Base-by-base conservation (phyloP, 2,888 invertebrate genomes). In the Andrena minutula region DNA sequence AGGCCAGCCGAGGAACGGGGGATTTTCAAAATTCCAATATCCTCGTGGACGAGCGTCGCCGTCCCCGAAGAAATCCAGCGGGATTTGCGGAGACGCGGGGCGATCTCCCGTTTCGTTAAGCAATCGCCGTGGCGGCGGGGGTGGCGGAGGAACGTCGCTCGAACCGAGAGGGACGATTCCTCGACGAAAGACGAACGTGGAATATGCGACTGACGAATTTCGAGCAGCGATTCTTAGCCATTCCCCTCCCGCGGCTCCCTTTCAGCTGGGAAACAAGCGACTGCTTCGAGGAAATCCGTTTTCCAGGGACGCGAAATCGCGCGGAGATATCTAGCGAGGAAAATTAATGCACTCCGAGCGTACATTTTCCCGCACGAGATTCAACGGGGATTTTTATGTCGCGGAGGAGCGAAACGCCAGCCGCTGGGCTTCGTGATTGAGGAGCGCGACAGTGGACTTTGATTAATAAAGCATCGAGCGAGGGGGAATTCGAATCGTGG, bases 11-110 rank as follows among this genome's bases (percentile, higher is more conserved):
- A 60, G 65, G 51, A 73, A 66, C 72, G 63, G 71, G 63, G 85
- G 86, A 88, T 89, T 91, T 88, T 88, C 82, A 87, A 91, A 90
- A 91, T 90, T 91, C 90, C 90, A 88, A 90, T 90, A 90, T 90
- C 87, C 78, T 66, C 74, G 82, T 75, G 78, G 72, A 75, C 78
- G 82, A 86, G 86, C 63, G 85, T 89, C 83, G 69, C 60, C 83
- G 51, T 66, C 84, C 83, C 79, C 65, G 73, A 76, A 84, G 77
- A 84, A 77, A 84, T 83, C 84, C 77, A 49, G 64, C 69, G 30
- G 84, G 86, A 89, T 90, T 86, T 85, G 71, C 74, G 82, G 68
- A 79, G 63, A 76, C 76, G 79, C 79, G 76, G 85, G 72, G 78
- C 82, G 78, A 83, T 70, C 82, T 66, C 82, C 69, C 88, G 89